Conservation (phyloP, 2,888 invertebrate genomes). For the Noctua pronuba region DNA sequence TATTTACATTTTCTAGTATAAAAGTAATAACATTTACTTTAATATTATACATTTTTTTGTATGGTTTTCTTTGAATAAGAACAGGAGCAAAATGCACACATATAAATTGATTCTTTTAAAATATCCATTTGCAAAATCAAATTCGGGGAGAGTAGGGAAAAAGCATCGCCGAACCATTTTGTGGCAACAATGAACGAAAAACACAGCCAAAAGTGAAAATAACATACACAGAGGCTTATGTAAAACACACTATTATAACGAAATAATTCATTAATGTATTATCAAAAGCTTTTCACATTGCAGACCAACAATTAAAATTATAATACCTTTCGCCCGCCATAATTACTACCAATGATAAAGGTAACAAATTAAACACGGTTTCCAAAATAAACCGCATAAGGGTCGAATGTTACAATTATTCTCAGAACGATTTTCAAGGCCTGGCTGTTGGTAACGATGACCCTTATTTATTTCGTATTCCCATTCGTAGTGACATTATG, state of each 20-base stretch:
- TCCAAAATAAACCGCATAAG: conserved; percentile 23
- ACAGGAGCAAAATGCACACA: neutral
- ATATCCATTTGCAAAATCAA: neutral
- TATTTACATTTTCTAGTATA: neutral
- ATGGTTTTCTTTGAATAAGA: neutral
- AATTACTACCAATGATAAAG: conserved; percentile 36
- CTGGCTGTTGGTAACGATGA: neutral
- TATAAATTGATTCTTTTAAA: no score
- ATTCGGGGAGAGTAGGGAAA: neutral
- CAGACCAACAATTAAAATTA: conserved; percentile 37
- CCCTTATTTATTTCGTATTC: conserved; percentile 11
- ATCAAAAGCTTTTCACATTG: conserved; percentile 13
- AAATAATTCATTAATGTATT: conserved; percentile 17
- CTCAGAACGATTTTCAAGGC: conserved; percentile 7
- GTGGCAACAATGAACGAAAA: neutral
- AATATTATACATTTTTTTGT: neutral
- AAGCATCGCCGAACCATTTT: neutral
- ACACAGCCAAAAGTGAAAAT: neutral
- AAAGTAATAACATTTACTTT: neutral
- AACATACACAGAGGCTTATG: neutral
- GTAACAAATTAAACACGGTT: conserved; percentile 31
- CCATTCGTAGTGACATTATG: neutral
- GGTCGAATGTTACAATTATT: conserved; percentile 34
- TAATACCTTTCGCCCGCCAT: neutral
- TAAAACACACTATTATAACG: neutral